phyloP scores from a whole-genome alignment of 1,140 invertebrate genomes.

The Trypoxylus dichotomus region DNA sequence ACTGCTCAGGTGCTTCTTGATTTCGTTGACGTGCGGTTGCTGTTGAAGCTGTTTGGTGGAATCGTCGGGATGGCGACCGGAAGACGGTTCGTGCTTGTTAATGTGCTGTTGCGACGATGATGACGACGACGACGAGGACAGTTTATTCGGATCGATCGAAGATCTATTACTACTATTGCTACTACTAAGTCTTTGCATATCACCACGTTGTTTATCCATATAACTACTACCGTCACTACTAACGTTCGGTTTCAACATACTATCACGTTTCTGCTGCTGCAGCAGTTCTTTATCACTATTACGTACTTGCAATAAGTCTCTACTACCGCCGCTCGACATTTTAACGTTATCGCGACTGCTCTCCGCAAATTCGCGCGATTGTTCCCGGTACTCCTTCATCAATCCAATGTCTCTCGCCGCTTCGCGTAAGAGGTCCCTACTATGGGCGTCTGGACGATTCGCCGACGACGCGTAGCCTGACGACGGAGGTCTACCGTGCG shows the following conservation, averaged over 20 bases:
- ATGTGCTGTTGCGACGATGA: slow-evolving; percentile 25
- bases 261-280: slow-evolving; percentile 41
- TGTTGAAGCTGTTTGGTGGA: not conserved
- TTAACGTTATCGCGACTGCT: not conserved
- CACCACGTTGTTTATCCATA: slow-evolving; percentile 33
- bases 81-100: slow-evolving; percentile 39
- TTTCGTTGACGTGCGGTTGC: slow-evolving; percentile 39
- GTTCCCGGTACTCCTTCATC: slow-evolving; percentile 2
- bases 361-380: not conserved
- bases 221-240: slow-evolving; percentile 31
- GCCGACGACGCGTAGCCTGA: slow-evolving; percentile 28
- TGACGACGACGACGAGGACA: slow-evolving; percentile 30
- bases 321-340: not conserved
- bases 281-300: not conserved
- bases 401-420: slow-evolving; percentile 38
- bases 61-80: slow-evolving; percentile 31
- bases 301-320: no score
- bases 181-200: not conserved
- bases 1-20: slow-evolving; percentile 42
- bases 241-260: slow-evolving; percentile 41
- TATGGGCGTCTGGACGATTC: not conserved
- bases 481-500: slow-evolving; percentile 38
- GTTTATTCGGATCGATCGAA: slow-evolving; percentile 40
- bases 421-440: slow-evolving; percentile 45
- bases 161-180: slow-evolving; percentile 16